phyloP scores from a whole-genome alignment of 1,140 invertebrate genomes.

The Vanessa tameamea region DNA sequence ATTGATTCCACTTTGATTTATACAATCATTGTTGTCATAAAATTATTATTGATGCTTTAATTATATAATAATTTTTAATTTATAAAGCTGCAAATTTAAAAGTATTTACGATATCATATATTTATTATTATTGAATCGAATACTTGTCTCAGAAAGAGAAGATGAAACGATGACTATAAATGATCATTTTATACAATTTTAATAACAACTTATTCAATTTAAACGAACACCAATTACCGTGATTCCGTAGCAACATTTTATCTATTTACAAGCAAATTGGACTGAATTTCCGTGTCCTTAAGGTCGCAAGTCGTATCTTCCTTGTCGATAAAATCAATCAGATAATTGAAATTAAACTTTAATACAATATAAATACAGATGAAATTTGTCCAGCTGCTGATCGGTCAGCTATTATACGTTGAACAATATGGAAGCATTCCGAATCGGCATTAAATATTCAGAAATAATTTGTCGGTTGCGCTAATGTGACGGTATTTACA shows the following conservation, averaged over 20 bases:
- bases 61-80: no score
- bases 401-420: conserved; percentile 34
- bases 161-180: conserved; percentile 8
- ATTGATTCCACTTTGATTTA: no score
- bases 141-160: no score
- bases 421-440: conserved; percentile 44
- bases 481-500: conserved; percentile 44
- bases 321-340: conserved; percentile 26
- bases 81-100: no score
- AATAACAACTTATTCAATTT: conserved; percentile 35
- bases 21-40: no score
- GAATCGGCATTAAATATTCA: conserved; percentile 48
- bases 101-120: no score
- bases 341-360: conserved; percentile 31
- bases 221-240: conserved; percentile 21
- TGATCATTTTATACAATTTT: conserved; percentile 21
- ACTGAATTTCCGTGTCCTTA: conserved; percentile 4
- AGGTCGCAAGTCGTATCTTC: conserved; percentile 15
- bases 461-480: conserved; percentile 49
- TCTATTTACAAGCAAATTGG: conserved; percentile 7
- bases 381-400: conserved; percentile 17
- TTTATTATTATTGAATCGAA: no score
- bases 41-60: no score
- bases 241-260: conserved; percentile 1
- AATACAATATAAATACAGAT: conserved; percentile 24